Percentiles rank a stretch among this genome's conserved stretches.
phyloP scores from a whole-genome alignment of 1,140 invertebrate genomes.

The Tetragonula clypearis region DNA sequence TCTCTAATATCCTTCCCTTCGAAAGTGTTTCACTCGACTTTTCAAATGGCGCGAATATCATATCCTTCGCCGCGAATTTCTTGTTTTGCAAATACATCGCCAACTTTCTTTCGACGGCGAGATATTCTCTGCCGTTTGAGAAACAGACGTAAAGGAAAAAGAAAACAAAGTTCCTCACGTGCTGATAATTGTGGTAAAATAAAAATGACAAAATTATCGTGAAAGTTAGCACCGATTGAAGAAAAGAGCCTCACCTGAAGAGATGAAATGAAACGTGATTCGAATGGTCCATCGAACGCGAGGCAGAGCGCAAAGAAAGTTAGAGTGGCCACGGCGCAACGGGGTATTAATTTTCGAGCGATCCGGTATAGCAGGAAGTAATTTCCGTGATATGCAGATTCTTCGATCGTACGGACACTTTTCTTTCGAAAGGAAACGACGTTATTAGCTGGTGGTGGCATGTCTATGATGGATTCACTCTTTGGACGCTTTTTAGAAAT shows the following conservation, averaged over 20 bases:
- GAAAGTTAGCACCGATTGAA: neutral
- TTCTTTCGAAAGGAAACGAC: neutral
- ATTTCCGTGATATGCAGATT: neutral
- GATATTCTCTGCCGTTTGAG: neutral
- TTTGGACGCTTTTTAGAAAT: slow-evolving; percentile 57
- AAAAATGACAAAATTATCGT: neutral
- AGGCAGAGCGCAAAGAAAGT: neutral
- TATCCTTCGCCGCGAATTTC: too few species aligned
- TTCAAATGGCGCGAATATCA: neutral
- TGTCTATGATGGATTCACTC: neutral
- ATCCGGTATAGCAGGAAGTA: neutral
- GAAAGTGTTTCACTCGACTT: neutral
- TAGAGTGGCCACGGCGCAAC: too few species aligned
- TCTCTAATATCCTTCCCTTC: neutral
- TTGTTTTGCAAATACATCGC: too few species aligned
- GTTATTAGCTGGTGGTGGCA: neutral
- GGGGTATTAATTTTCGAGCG: neutral
- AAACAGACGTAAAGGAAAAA: neutral
- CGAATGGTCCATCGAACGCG: neutral
- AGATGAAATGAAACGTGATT: neutral
- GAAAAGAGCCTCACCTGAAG: too few species aligned
- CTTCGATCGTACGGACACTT: neutral
- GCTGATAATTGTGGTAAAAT: too few species aligned
- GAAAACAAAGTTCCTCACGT: neutral
- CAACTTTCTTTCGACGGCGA: neutral